Conservation (phyloP, 2,797 vertebrate species). For the Kryptopterus vitreolus region DNA sequence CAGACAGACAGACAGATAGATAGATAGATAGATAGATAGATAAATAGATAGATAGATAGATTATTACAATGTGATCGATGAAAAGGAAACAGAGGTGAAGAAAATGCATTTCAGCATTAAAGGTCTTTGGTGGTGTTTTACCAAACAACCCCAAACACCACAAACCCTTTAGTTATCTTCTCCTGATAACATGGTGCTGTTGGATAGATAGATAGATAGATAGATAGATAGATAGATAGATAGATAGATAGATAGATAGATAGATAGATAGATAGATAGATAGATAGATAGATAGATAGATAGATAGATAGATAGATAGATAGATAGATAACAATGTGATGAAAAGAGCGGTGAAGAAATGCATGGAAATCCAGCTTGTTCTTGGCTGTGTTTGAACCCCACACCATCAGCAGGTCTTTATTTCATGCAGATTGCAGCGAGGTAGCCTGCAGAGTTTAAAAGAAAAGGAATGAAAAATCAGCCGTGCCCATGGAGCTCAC, state of each 20-base stretch:
- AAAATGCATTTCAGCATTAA: background rate
- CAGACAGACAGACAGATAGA: too few species aligned
- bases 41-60: too few species aligned
- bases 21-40: too few species aligned
- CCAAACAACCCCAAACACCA: background rate
- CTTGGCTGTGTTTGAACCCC: background rate
- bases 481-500: background rate
- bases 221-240: background rate
- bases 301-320: background rate
- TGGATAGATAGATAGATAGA: background rate
- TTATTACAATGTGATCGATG: too few species aligned
- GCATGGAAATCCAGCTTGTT: background rate
- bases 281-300: background rate
- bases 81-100: too few species aligned
- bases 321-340: background rate
- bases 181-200: background rate
- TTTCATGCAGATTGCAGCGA: slow-evolving; percentile 3
- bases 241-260: background rate
- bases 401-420: background rate
- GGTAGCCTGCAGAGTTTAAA: background rate
- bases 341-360: too few species aligned
- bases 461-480: background rate
- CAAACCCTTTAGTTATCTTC: background rate
- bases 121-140: background rate
- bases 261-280: background rate